These are phyloP conservation scores for Leptothorax acervorum DNA, from an alignment of 2,888 invertebrate genomes.

Conservation along the genomic window DNA sequence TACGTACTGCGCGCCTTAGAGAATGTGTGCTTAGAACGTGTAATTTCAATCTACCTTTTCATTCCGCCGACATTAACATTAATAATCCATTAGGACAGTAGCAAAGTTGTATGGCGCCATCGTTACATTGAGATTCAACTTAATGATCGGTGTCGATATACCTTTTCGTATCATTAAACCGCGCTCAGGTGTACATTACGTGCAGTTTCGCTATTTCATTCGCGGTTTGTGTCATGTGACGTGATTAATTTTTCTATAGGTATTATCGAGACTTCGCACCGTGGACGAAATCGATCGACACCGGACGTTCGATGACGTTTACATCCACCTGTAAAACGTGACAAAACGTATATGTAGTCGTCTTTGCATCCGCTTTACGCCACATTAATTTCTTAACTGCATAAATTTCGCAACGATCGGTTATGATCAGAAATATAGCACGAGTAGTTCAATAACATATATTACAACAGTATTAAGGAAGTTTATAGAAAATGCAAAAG, in stretches of 20 bases:
- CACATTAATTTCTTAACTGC: neutral
- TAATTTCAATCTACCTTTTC: slow-evolving; percentile 67
- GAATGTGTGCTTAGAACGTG: slow-evolving; percentile 59
- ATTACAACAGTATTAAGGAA: neutral
- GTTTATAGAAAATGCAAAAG: neutral
- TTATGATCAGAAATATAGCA: neutral
- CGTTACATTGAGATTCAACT: slow-evolving; percentile 49
- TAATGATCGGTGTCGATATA: slow-evolving; percentile 43
- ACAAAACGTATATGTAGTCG: neutral
- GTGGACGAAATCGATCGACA: neutral
- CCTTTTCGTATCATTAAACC: slow-evolving; percentile 53
- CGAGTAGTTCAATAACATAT: neutral
- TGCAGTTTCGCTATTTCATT: slow-evolving; percentile 9
- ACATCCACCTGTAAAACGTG: neutral
- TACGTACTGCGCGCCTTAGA: slow-evolving; percentile 50
- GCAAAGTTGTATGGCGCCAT: slow-evolving; percentile 55
- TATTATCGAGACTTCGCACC: slow-evolving; percentile 22
- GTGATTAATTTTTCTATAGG: slow-evolving; percentile 27
- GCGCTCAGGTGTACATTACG: slow-evolving; percentile 41
- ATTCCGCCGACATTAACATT: slow-evolving; percentile 71
- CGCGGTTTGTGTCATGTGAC: slow-evolving; percentile 22
- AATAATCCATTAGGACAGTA: slow-evolving; percentile 72
- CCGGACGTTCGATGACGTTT: slow-evolving; percentile 29
- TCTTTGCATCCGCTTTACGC: neutral
- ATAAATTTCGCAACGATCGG: neutral